Percentiles rank a stretch among this genome's conserved stretches.
Conservation (phyloP, 2,797 vertebrate species). For the Pseudomugil gertrudae region DNA sequence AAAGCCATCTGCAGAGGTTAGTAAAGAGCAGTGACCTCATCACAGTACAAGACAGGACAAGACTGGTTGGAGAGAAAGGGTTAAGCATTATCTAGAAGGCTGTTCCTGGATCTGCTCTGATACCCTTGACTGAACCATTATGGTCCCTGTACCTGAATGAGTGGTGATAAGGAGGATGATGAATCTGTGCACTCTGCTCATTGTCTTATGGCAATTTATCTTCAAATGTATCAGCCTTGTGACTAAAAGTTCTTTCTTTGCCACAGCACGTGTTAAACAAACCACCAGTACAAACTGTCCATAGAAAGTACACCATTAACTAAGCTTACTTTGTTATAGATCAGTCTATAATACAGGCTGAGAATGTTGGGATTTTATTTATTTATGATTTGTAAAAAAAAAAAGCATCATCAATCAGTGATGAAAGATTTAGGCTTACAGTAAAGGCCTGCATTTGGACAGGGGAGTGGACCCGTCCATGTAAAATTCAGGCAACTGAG, state of each 20-base stretch:
- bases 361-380: not conserved
- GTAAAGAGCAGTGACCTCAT: conserved; percentile 62
- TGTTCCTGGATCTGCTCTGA: conserved; percentile 70
- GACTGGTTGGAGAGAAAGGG: conserved; percentile 43
- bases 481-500: too few relatives aligned
- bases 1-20: conserved; percentile 50
- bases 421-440: too few relatives aligned
- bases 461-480: too few relatives aligned
- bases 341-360: not conserved
- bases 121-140: conserved; percentile 67
- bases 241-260: conserved; percentile 3
- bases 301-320: not conserved
- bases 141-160: conserved; percentile 69
- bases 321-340: not conserved
- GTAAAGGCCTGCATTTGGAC: too few relatives aligned
- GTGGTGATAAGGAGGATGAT: conserved; percentile 71
- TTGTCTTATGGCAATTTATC: conserved; percentile 53
- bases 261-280: not conserved
- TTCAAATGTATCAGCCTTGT: conserved; percentile 14
- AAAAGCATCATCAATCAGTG: too few relatives aligned
- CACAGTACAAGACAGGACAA: conserved; percentile 16
- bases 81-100: conserved; percentile 68
- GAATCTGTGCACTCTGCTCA: conserved; percentile 53
- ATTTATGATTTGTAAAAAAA: not conserved
- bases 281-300: not conserved